Evolutionary conservation across 2,797 vertebrate species (phyloP).

Genomic region (Gymnothorax reevesii): DNA sequence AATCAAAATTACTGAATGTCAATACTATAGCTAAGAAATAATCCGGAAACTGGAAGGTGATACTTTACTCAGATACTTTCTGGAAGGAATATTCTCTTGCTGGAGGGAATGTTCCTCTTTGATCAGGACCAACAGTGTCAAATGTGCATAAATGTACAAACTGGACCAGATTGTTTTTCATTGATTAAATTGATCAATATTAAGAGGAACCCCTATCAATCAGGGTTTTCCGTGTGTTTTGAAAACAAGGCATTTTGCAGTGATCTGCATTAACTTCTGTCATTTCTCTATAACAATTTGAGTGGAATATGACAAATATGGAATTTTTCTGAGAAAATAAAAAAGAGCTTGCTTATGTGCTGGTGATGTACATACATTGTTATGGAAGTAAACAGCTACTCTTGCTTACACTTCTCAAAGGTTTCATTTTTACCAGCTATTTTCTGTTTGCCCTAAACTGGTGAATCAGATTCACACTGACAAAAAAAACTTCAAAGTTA

Average conservation of each 20-base stretch:
- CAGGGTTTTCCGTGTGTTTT: slow-evolving; percentile 41
- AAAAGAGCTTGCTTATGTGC: slow-evolving; percentile 61
- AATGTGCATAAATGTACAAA: slow-evolving; percentile 15
- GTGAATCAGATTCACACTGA: slow-evolving; percentile 30
- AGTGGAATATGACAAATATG: slow-evolving; percentile 43
- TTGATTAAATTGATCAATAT: slow-evolving; percentile 37
- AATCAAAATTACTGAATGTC: slow-evolving; percentile 3
- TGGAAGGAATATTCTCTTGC: neutral
- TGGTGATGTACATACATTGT: slow-evolving; percentile 59
- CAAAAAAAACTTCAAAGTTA: slow-evolving; percentile 36
- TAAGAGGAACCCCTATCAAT: slow-evolving; percentile 43
- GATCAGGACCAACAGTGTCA: neutral
- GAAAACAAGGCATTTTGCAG: slow-evolving; percentile 50
- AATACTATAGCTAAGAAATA: neutral
- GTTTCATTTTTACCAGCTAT: slow-evolving; percentile 47
- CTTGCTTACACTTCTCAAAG: slow-evolving; percentile 57
- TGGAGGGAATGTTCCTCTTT: neutral
- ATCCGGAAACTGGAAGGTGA: neutral
- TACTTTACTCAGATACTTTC: neutral
- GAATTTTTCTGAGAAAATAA: slow-evolving; percentile 31
- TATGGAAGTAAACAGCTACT: slow-evolving; percentile 57
- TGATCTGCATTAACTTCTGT: slow-evolving; percentile 28
- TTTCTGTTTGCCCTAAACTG: slow-evolving; percentile 35
- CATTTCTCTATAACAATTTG: slow-evolving; percentile 39
- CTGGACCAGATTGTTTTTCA: slow-evolving; percentile 48